Base-by-base conservation (phyloP, 1,140 invertebrate species). In the Pemphigus obesinymphae region DNA sequence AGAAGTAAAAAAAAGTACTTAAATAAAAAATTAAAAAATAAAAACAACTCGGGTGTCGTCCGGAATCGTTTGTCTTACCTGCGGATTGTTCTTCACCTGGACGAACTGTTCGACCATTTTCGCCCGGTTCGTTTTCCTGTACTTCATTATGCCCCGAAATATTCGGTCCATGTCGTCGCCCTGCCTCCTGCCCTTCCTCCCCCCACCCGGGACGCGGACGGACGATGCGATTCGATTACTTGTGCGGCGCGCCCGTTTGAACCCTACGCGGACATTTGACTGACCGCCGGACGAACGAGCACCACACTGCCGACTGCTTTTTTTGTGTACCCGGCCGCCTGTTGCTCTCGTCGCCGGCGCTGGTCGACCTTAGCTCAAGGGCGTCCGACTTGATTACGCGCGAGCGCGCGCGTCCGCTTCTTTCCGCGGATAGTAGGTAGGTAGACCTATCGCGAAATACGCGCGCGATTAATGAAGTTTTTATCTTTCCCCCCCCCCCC, bases 61-160 rank as follows among this genome's bases (percentile, higher is more conserved):
- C 8, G 20, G 7, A 3, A 3, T 68, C 31, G 26, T n/a, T n/a
- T n/a, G 6, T 2, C 31, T 90, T 88, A 96, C 95, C 89, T 92
- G 91, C 17, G 95, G 95, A 89, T 96, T 91, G 88, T 96, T 92
- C 86, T 89, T 90, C 83, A 97, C 94, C 90, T 93, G 89, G 87
- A 94, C 88, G 87, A 97, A 97, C 87, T 97, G 94, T 87, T 95
- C 91, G 20, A 97, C 94, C 94, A 97, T 96, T 86, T 90, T 92
- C 83, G 92, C 90, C 83, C 93, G 90, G 82, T 93, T 92, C 50
- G 93, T 92, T 75, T 92, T 89, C 68, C 95, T 90, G 87, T 96
- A 97, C 86, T 91, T 91, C 91, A 96, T 95, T 75, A 97, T 93
- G 45, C 95, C 95, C 87, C 92, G 90, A 70, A 97, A 88, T 86